Percentiles rank a stretch among this genome's conserved stretches.
Evolutionary conservation across 2,113 vertebrate species (phyloP).

Genomic region (Macroglossus sobrinus): DNA sequence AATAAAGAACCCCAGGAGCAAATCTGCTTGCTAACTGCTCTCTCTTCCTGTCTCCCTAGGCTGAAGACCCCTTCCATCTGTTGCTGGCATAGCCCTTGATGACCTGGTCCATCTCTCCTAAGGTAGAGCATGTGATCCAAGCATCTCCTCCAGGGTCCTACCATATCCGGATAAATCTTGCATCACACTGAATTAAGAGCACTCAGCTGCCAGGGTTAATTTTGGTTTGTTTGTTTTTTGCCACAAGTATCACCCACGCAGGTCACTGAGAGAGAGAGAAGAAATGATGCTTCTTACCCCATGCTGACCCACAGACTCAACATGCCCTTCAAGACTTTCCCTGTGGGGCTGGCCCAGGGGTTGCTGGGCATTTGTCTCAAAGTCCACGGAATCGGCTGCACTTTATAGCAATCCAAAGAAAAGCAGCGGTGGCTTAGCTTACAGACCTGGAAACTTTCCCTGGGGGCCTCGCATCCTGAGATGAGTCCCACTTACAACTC

Average conservation of each 20-base stretch:
- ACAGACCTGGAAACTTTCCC: neutral
- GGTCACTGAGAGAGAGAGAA: neutral
- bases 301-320: neutral
- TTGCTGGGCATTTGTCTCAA: neutral
- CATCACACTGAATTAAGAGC: neutral
- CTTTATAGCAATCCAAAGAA: neutral
- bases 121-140: neutral
- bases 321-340: neutral
- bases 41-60: neutral
- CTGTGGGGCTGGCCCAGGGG: neutral
- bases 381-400: neutral
- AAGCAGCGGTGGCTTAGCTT: neutral
- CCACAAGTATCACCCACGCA: neutral
- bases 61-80: neutral
- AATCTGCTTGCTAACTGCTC: neutral
- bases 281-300: neutral
- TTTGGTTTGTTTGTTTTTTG: neutral
- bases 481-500: neutral
- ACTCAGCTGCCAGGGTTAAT: neutral
- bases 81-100: neutral
- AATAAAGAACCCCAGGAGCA: neutral
- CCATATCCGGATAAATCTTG: neutral
- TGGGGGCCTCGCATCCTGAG: neutral
- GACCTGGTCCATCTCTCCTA: neutral
- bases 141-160: neutral